Evolutionary conservation across 1,140 invertebrate genomes (phyloP), one percentile per base, ranked within the genome.

Genomic region (Armadillidium nasatum): DNA sequence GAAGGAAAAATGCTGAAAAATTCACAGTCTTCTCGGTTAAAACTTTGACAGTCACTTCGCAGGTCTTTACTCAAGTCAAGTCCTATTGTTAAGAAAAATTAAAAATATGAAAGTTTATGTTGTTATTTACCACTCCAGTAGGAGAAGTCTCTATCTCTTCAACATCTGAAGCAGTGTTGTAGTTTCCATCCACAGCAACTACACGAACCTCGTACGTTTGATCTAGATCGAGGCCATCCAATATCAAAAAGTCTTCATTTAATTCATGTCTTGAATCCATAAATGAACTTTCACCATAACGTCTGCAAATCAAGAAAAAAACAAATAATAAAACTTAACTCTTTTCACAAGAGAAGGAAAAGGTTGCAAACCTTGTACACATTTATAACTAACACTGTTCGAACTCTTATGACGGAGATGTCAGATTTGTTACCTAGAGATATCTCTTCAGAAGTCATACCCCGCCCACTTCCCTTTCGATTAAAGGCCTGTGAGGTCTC

Each of bases 181-280:
- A 90, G 46, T 91, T 87, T 1, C 95, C 95, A 85, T 98, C 96
- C 67, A 96, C 94, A 23, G 96, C 92, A 7, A 97, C 94, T 1
- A 97, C 89, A 76, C 91, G 88, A 83, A 99, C 91, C 81, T 97
- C 92, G 83, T 99, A 90, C 6, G 89, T 88, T 78, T 92, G 91
- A n/a, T 93, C 94, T 4, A 91, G 91, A 81, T 92, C 89, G 66
- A 99, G 87, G 1, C 92, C 93, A 23, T 89, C 87, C 15, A 97
- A 86, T 73, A 92, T 88, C 50, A 92, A 89, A 76, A 86, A 91
- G 79, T 95, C 92, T 75, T 90, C 89, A 72, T 91, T 88, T 69
- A 90, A 88, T 82, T 94, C 90, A 4, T 89, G 87, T 13, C 88
- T 84, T 6, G 90, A 89, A 69, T 86, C 82, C 66, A 85, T 72